A percentile compares a stretch with the other conserved stretches of the same genome.
These are phyloP conservation scores for Probaryconus sp. DNA, from an alignment of 1,140 invertebrate genomes.

Conservation along the genomic window DNA sequence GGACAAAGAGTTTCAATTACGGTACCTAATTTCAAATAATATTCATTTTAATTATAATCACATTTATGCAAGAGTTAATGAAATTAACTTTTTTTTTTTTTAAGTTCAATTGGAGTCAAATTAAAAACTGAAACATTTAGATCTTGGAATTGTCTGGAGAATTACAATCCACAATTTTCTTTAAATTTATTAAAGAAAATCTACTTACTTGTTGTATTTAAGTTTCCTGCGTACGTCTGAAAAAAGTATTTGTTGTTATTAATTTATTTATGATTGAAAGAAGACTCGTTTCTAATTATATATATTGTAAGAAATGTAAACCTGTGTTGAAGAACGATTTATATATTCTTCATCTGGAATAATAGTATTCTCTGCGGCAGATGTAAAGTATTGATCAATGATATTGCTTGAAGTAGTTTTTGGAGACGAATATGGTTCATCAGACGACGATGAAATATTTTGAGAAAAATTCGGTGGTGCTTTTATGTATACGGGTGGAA, in stretches of 20 bases:
- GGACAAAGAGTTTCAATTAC: constrained; percentile 61
- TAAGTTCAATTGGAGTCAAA: too few species aligned
- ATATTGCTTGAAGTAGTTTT: constrained; percentile 29
- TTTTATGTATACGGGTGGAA: constrained; percentile 76
- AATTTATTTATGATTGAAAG: not conserved
- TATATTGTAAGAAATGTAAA: constrained; percentile 20
- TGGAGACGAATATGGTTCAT: not conserved
- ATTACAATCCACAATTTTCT: too few species aligned
- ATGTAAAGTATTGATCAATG: constrained; percentile 28
- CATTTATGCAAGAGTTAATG: too few species aligned
- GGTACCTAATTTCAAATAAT: constrained; percentile 13
- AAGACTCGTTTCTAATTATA: too few species aligned
- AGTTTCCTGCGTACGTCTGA: constrained; percentile 5
- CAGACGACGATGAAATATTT: constrained; percentile 28
- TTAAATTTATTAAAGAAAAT: not conserved
- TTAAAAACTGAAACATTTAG: too few species aligned
- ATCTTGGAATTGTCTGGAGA: too few species aligned
- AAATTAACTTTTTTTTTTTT: too few species aligned
- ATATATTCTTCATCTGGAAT: constrained; percentile 8
- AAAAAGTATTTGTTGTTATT: constrained; percentile 5
- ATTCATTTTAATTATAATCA: too few species aligned
- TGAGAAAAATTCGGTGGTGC: constrained; percentile 61
- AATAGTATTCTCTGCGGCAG: constrained; percentile 32
- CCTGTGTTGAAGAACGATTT: constrained; percentile 18
- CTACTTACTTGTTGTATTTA: constrained; percentile 15